These are phyloP conservation scores for Acipenser ruthenus DNA, from an alignment of 2,797 vertebrate species.

Conservation along the genomic window DNA sequence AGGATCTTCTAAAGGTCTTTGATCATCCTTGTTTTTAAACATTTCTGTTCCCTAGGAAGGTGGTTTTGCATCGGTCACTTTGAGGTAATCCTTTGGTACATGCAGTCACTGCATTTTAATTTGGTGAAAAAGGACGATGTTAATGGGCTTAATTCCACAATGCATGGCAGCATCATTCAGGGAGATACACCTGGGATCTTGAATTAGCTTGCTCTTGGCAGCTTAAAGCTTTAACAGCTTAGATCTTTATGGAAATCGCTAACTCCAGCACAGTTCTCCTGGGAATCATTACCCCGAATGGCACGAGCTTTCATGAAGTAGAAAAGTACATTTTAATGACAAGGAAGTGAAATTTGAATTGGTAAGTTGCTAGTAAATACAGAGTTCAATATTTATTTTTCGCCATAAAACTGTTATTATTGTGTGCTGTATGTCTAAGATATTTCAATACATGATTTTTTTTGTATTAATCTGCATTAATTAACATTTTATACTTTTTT, in stretches of 20 bases:
- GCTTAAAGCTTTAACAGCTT: conserved; percentile 17
- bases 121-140: conserved; percentile 33
- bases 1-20: conserved; percentile 20
- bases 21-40: conserved; percentile 19
- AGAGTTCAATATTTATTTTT: conserved; percentile 2
- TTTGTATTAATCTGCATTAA: too few relatives aligned
- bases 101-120: conserved; percentile 28
- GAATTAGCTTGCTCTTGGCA: conserved; percentile 19
- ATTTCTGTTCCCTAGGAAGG: conserved; percentile 24
- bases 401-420: too few relatives aligned
- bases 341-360: conserved; percentile 28
- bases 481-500: too few relatives aligned
- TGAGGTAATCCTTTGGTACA: conserved; percentile 29
- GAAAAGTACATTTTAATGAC: conserved; percentile 22
- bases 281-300: conserved; percentile 24
- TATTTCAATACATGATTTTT: too few relatives aligned
- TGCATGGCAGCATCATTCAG: conserved; percentile 25
- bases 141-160: conserved; percentile 40
- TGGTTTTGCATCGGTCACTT: conserved; percentile 26
- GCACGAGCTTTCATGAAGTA: conserved; percentile 25
- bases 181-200: conserved; percentile 14
- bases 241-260: conserved; percentile 12
- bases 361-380: conserved; percentile 21
- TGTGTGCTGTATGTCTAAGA: too few relatives aligned
- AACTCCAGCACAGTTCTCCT: conserved; percentile 16